Percentiles rank a stretch among this genome's conserved stretches.
These are phyloP conservation scores for Epinotia ramella DNA, from an alignment of 2,888 invertebrate genomes.

Conservation along the genomic window DNA sequence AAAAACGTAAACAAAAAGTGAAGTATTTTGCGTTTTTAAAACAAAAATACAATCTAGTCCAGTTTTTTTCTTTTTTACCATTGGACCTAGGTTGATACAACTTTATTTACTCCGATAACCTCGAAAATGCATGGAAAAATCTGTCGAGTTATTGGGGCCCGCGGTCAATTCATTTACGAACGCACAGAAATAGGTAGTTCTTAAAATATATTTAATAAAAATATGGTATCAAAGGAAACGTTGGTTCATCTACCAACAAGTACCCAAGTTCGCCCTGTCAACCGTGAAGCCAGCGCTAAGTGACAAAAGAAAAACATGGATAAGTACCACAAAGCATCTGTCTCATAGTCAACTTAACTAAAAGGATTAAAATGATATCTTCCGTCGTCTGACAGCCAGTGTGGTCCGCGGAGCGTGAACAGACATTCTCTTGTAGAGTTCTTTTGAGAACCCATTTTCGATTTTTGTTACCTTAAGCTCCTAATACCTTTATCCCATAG, in stretches of 20 bases:
- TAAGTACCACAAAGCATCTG: constrained; percentile 77
- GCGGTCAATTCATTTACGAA: neutral
- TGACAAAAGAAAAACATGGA: constrained; percentile 78
- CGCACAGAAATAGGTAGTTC: neutral
- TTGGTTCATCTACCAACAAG: constrained; percentile 15
- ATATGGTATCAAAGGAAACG: neutral
- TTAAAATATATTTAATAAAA: neutral
- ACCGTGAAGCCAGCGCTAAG: constrained; percentile 65
- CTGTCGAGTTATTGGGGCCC: no score
- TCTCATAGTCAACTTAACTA: constrained; percentile 85
- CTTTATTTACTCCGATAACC: no score
- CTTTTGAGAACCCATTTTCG: constrained; percentile 74
- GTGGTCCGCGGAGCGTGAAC: constrained; percentile 82
- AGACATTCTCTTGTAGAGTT: constrained; percentile 77
- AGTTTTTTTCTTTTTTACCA: no score
- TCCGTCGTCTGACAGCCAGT: constrained; percentile 82
- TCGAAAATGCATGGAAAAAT: no score
- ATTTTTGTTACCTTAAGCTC: constrained; percentile 82
- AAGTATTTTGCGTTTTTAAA: no score
- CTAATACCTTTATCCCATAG: constrained; percentile 83
- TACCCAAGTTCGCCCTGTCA: constrained; percentile 63
- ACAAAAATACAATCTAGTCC: no score
- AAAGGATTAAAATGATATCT: constrained; percentile 85
- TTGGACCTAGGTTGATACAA: no score
- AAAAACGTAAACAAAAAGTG: no score